Percentiles rank a stretch among this genome's conserved stretches.
Conservation (phyloP, 2,797 vertebrate species). For the Rhinoraja longicauda region DNA sequence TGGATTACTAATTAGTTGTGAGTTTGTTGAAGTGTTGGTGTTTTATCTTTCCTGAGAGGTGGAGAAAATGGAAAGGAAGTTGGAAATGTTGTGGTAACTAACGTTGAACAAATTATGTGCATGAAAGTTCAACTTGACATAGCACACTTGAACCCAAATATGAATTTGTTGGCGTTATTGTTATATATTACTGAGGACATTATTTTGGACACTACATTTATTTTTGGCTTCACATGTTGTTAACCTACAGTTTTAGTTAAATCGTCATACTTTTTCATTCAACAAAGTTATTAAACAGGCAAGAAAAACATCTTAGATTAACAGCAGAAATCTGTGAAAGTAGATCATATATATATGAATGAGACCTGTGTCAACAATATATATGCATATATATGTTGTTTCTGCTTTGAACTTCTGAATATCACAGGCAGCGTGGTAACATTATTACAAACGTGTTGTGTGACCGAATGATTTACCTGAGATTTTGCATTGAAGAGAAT, state of each 20-base stretch:
- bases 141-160: background rate
- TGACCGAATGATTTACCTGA: slow-evolving; percentile 9
- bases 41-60: background rate
- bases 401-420: slow-evolving; percentile 2
- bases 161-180: background rate
- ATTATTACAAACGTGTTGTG: slow-evolving; percentile 29
- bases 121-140: background rate
- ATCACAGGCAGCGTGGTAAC: background rate
- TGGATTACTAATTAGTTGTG: background rate
- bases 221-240: background rate
- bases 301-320: background rate
- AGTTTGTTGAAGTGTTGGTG: background rate
- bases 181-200: background rate
- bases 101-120: background rate
- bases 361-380: no score
- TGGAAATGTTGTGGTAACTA: background rate
- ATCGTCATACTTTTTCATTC: background rate
- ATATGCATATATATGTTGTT: background rate
- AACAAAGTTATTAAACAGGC: background rate
- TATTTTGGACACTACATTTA: background rate
- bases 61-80: background rate
- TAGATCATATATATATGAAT: background rate
- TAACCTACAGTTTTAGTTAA: background rate
- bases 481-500: background rate
- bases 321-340: background rate